Conservation (phyloP, 2,797 vertebrate genomes). For the Rhinichthys osculus region DNA sequence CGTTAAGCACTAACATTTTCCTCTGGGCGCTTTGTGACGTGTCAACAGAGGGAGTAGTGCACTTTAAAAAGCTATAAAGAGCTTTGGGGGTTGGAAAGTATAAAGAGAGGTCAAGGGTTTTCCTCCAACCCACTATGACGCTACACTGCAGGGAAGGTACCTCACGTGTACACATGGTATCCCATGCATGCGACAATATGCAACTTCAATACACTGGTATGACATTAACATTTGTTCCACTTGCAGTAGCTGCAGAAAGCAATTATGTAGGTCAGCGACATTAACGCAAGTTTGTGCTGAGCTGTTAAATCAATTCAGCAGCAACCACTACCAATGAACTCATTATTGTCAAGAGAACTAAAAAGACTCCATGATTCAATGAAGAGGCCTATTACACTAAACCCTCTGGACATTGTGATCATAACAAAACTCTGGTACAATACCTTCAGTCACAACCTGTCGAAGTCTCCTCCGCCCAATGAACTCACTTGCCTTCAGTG, state of each 20-base stretch:
- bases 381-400: slow-evolving; percentile 27
- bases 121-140: slow-evolving; percentile 11
- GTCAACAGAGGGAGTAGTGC: slow-evolving; percentile 54
- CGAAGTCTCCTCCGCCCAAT: slow-evolving; percentile 35
- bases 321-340: slow-evolving; percentile 51
- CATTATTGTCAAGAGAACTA: slow-evolving; percentile 39
- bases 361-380: slow-evolving; percentile 26
- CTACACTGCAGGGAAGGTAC: slow-evolving; percentile 8
- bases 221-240: slow-evolving; percentile 14
- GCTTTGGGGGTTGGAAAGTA: slow-evolving; percentile 14
- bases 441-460: slow-evolving; percentile 53
- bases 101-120: slow-evolving; percentile 24
- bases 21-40: slow-evolving; percentile 8
- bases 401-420: slow-evolving; percentile 43
- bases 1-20: background rate
- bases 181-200: background rate
- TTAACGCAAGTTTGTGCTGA: slow-evolving; percentile 47
- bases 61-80: slow-evolving; percentile 39
- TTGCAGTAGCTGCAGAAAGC: background rate
- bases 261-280: slow-evolving; percentile 55
- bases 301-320: slow-evolving; percentile 40
- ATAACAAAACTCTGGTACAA: slow-evolving; percentile 48
- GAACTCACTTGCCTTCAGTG: slow-evolving; percentile 56
- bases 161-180: slow-evolving; percentile 9
- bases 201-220: background rate